phyloP scores from a whole-genome alignment of 2,113 vertebrate genomes.

The Rhineura floridana region DNA sequence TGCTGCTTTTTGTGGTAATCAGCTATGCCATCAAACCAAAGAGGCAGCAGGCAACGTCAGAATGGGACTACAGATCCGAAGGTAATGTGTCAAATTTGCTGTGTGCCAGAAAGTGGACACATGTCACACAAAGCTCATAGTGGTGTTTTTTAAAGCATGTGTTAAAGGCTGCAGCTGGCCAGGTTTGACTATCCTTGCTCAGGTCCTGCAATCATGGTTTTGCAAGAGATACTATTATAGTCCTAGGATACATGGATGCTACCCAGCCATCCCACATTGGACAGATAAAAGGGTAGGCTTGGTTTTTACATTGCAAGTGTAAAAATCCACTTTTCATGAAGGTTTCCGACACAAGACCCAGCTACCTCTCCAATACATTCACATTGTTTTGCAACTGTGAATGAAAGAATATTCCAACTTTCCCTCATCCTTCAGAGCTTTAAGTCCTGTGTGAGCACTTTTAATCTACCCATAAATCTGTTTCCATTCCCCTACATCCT shows the following conservation, averaged over 20 bases:
- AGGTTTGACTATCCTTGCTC: not conserved
- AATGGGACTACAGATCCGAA: slow-evolving; percentile 69
- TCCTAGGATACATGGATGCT: too few relatives aligned
- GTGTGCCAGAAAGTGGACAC: not conserved
- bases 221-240: not conserved
- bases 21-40: slow-evolving; percentile 64
- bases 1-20: slow-evolving; percentile 59
- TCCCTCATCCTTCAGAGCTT: not conserved
- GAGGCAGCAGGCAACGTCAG: slow-evolving; percentile 58
- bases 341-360: not conserved
- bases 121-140: not conserved
- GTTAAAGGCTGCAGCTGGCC: not conserved
- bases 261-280: not conserved
- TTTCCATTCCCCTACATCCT: not conserved
- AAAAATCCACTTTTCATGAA: not conserved
- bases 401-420: not conserved
- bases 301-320: not conserved
- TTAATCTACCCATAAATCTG: not conserved
- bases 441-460: not conserved
- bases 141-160: not conserved
- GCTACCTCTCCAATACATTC: too few relatives aligned
- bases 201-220: not conserved
- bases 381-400: not conserved
- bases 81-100: slow-evolving; percentile 53
- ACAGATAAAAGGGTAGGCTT: not conserved